phyloP scores from a whole-genome alignment of 2,888 invertebrate species.

The Heliconius erato region DNA sequence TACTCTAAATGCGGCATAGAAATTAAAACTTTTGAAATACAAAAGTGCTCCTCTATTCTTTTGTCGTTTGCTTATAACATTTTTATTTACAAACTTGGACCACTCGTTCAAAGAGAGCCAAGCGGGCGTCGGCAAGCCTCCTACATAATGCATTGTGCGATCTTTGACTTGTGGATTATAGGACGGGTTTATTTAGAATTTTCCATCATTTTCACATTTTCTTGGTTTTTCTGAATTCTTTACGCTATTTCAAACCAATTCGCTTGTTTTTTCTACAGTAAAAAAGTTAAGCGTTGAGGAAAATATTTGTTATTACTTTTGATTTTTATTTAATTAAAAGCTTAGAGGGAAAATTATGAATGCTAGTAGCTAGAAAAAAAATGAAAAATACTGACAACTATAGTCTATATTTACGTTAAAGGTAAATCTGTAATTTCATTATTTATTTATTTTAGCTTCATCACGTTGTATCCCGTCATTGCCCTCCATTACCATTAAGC shows the following conservation, averaged over 20 bases:
- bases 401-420: too few species aligned
- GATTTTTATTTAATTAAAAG: not conserved
- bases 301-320: not conserved
- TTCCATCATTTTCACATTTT: conserved; percentile 59
- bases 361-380: too few species aligned
- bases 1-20: too few species aligned
- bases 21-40: not conserved
- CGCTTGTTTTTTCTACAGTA: not conserved
- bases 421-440: too few species aligned
- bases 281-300: not conserved
- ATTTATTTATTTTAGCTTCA: too few species aligned
- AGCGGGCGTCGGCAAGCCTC: conserved; percentile 71
- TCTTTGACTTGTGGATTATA: conserved; percentile 71
- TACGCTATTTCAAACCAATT: not conserved
- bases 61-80: conserved; percentile 2
- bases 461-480: too few species aligned
- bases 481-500: too few species aligned
- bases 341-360: too few species aligned
- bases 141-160: conserved; percentile 76
- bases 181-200: conserved; percentile 65
- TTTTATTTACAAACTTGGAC: conserved; percentile 26
- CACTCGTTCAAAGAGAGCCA: conserved; percentile 53
- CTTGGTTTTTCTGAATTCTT: conserved; percentile 47
- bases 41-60: not conserved
- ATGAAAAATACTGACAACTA: too few species aligned